Conservation (phyloP, 1,140 invertebrate genomes). For the Hylaeus volcanicus region DNA sequence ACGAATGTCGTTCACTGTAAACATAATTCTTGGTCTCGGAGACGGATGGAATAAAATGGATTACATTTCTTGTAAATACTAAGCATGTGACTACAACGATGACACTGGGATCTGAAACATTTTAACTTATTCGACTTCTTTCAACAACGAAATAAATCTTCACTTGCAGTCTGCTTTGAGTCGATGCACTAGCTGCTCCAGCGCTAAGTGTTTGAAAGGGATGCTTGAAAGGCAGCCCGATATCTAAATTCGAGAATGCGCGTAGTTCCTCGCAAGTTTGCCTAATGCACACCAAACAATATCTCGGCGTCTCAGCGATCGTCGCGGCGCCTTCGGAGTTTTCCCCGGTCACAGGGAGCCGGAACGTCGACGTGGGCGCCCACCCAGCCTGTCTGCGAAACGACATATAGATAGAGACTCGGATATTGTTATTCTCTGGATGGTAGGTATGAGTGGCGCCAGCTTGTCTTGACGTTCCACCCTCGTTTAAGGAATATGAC, state of each 20-base stretch:
- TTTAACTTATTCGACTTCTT: too few relatives aligned
- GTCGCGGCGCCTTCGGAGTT: background rate
- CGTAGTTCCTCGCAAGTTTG: background rate
- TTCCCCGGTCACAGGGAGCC: background rate
- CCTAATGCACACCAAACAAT: background rate
- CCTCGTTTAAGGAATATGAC: slow-evolving; percentile 57
- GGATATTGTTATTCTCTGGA: slow-evolving; percentile 56
- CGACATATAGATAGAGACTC: slow-evolving; percentile 54
- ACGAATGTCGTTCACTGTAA: too few relatives aligned
- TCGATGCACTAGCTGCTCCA: too few relatives aligned
- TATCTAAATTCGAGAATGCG: background rate
- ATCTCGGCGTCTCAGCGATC: slow-evolving; percentile 9
- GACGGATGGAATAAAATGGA: too few relatives aligned
- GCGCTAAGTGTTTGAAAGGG: too few relatives aligned
- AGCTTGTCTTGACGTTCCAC: slow-evolving; percentile 52
- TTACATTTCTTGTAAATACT: too few relatives aligned
- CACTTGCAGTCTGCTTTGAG: too few relatives aligned
- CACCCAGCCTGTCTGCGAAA: slow-evolving; percentile 30
- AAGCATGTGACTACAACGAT: too few relatives aligned
- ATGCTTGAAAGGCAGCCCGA: background rate
- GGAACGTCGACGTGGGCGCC: background rate
- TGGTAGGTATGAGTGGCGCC: slow-evolving; percentile 53
- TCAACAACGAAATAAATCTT: too few relatives aligned
- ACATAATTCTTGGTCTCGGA: too few relatives aligned
- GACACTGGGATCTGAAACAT: too few relatives aligned